These are phyloP conservation scores for Adela reaumurella DNA, from an alignment of 2,888 invertebrate genomes.

Conservation along the genomic window DNA sequence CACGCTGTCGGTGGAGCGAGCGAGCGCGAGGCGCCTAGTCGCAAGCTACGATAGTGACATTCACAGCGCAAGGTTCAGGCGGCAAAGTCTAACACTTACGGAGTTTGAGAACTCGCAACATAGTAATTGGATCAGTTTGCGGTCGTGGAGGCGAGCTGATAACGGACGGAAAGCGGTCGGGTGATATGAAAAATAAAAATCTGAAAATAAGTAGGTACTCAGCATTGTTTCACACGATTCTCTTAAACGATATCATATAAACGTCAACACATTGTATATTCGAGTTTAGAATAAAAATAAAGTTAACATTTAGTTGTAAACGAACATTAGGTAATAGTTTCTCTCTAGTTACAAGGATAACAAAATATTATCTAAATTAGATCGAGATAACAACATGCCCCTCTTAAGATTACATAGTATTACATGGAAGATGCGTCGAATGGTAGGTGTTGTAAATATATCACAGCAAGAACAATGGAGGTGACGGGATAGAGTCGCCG, in stretches of 20 bases:
- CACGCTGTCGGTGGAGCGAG: no score
- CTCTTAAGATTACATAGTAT: conserved; percentile 38
- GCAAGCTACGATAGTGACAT: no score
- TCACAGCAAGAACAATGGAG: conserved; percentile 48
- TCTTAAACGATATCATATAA: conserved; percentile 41
- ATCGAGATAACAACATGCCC: conserved; percentile 45
- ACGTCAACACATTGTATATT: conserved; percentile 23
- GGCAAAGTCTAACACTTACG: no score
- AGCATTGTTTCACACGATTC: conserved; percentile 53
- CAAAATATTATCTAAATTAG: conserved; percentile 31
- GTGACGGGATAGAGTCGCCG: conserved; percentile 20
- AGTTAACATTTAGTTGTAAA: conserved; percentile 37
- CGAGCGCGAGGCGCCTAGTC: no score
- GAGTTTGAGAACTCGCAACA: no score
- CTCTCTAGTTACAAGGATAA: conserved; percentile 46
- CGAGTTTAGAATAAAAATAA: conserved; percentile 40
- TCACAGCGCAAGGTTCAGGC: no score
- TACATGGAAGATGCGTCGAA: conserved; percentile 46
- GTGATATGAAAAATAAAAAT: conserved; percentile 54
- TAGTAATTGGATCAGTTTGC: no score
- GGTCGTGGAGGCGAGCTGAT: no score
- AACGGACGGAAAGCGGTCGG: conserved; percentile 19
- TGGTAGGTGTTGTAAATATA: conserved; percentile 43
- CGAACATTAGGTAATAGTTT: conserved; percentile 37
- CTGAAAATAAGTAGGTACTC: conserved; percentile 50